phyloP scores from a whole-genome alignment of 2,113 vertebrate species.

The Lontra canadensis region DNA sequence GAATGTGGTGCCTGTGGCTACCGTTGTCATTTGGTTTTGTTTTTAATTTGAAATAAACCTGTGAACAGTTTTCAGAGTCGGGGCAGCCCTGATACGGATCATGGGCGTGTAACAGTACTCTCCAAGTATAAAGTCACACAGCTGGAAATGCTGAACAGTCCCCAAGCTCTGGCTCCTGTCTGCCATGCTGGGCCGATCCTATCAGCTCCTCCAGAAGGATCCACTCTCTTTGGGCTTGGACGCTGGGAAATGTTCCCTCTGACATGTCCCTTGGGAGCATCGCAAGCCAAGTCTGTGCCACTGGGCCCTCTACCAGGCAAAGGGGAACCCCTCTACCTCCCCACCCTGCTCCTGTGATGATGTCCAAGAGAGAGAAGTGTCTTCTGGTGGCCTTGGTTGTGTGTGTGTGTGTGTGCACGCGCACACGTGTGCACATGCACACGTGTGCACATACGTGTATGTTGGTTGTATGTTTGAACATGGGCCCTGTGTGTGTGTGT shows the following conservation, averaged over 20 bases:
- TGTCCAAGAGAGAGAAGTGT: neutral
- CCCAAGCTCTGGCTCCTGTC: neutral
- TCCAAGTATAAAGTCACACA: conserved; percentile 81
- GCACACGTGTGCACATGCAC: neutral
- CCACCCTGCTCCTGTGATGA: neutral
- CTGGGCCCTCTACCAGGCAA: neutral
- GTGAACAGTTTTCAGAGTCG: conserved; percentile 82
- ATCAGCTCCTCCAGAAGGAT: conserved; percentile 29
- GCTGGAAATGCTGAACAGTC: conserved; percentile 72
- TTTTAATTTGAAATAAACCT: conserved; percentile 86
- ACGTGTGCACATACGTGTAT: accelerated
- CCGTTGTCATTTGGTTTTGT: conserved; percentile 46
- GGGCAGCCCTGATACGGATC: conserved; percentile 76
- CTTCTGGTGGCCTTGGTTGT: conserved; percentile 8
- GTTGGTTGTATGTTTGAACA: neutral
- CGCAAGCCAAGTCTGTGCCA: neutral
- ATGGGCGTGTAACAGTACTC: conserved; percentile 76
- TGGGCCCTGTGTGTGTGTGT: neutral
- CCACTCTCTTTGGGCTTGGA: neutral
- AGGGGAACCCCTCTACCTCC: conserved; percentile 5
- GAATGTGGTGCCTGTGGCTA: conserved; percentile 56
- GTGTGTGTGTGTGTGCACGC: neutral
- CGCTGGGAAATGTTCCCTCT: neutral
- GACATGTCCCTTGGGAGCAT: neutral
- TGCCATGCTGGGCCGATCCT: neutral